Evolutionary conservation across 2,113 vertebrate genomes (phyloP).

Genomic region (Elephas maximus): DNA sequence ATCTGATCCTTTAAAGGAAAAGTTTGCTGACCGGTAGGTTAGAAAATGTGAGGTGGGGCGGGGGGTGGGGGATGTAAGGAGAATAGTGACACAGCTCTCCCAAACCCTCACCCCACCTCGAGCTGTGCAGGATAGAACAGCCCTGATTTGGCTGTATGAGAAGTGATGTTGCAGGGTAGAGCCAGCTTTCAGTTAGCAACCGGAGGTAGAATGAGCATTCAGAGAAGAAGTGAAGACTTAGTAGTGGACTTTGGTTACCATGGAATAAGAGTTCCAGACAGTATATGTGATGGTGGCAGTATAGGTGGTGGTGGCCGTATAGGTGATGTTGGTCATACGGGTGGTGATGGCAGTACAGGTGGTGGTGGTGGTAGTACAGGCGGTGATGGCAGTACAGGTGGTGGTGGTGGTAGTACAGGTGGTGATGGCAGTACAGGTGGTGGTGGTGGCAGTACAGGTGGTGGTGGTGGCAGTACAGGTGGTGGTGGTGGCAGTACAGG

Average conservation of each 20-base stretch:
- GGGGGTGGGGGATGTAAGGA: neutral
- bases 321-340: no score
- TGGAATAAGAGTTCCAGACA: neutral
- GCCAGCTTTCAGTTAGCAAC: neutral
- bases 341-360: no score
- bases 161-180: neutral
- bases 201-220: neutral
- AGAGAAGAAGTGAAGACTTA: neutral
- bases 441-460: no score
- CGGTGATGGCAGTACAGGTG: no score
- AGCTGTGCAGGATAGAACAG: neutral
- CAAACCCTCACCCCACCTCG: neutral
- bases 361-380: no score
- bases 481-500: no score
- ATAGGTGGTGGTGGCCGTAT: no score
- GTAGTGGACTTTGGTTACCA: neutral
- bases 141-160: neutral
- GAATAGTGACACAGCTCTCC: neutral
- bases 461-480: no score
- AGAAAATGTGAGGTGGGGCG: neutral
- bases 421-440: no score
- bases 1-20: no score
- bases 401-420: no score
- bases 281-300: no score
- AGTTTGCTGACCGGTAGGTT: neutral